phyloP scores from a whole-genome alignment of 2,888 invertebrate genomes.

The Spisula subtruncata region DNA sequence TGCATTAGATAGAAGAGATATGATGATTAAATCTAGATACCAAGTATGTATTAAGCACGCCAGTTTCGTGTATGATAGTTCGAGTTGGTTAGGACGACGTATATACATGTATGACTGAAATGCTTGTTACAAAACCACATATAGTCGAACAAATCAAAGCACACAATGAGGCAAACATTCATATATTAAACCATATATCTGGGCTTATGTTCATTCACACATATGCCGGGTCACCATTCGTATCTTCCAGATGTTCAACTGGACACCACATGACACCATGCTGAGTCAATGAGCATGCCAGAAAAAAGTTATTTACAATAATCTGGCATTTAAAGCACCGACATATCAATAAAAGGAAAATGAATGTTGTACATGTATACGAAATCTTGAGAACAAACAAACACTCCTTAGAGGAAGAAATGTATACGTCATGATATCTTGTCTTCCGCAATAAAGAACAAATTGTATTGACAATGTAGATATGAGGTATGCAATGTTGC shows the following conservation, averaged over 20 bases:
- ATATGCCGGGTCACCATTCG: too few relatives aligned
- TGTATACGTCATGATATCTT: neutral
- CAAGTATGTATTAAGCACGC: too few relatives aligned
- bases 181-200: too few relatives aligned
- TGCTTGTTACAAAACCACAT: too few relatives aligned
- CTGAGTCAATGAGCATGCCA: too few relatives aligned
- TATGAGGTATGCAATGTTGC: neutral
- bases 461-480: neutral
- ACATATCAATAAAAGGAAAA: neutral
- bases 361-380: constrained; percentile 12
- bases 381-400: neutral
- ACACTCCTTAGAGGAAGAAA: neutral
- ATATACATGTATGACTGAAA: neutral
- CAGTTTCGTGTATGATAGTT: too few relatives aligned
- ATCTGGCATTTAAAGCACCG: neutral
- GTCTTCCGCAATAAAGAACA: too few relatives aligned
- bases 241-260: neutral
- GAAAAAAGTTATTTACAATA: neutral
- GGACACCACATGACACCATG: neutral
- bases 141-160: too few relatives aligned
- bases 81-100: too few relatives aligned
- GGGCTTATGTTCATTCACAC: neutral
- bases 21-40: too few relatives aligned
- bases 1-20: too few relatives aligned
- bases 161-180: too few relatives aligned